phyloP scores from a whole-genome alignment of 1,140 invertebrate species.

The Nylanderia fulva region DNA sequence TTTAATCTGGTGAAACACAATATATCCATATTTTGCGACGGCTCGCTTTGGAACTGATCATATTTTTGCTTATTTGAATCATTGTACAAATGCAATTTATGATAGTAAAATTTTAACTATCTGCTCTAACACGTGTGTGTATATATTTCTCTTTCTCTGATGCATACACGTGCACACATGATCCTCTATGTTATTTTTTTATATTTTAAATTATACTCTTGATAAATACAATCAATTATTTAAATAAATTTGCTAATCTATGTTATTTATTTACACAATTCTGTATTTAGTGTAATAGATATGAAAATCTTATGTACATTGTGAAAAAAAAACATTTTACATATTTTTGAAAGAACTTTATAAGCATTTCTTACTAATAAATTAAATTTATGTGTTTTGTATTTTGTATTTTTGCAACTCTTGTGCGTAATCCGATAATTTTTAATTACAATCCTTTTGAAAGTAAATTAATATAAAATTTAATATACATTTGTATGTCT shows the following conservation, averaged over 20 bases:
- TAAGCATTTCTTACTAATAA: background rate
- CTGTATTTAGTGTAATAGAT: too few species aligned
- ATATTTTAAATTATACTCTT: background rate
- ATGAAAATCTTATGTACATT: background rate
- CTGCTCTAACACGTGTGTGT: background rate
- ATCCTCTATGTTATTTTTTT: too few species aligned
- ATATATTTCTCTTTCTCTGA: background rate
- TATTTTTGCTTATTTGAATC: background rate
- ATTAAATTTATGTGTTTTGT: background rate
- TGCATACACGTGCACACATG: too few species aligned
- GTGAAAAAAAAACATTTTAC: too few species aligned
- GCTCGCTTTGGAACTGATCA: background rate
- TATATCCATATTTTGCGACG: background rate
- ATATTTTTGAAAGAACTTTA: background rate
- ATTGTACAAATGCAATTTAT: background rate
- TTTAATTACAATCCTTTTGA: too few species aligned
- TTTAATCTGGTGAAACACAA: constrained; percentile 88
- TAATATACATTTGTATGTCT: background rate
- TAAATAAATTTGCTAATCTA: background rate
- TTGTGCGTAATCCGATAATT: too few species aligned
- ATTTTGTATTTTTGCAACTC: too few species aligned
- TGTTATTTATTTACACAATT: background rate
- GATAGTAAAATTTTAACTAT: background rate
- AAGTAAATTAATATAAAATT: background rate
- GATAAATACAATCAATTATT: background rate